A percentile compares a stretch with the other conserved stretches of the same genome.
phyloP scores from a whole-genome alignment of 35 echinoderm and acorn worm genomes.

The Hemicentrotus pulcherrimus region DNA sequence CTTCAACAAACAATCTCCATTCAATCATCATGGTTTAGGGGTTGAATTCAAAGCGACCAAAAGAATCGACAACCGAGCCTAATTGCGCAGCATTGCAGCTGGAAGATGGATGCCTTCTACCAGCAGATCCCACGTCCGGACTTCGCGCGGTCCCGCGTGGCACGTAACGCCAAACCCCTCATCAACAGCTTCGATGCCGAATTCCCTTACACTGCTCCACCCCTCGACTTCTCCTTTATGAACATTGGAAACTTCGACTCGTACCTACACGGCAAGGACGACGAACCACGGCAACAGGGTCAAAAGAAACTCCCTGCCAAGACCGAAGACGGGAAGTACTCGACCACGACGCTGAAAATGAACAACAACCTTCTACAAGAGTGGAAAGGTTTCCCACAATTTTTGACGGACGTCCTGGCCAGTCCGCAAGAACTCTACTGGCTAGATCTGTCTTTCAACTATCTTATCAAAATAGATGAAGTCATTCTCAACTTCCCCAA shows the following conservation, averaged over 20 bases:
- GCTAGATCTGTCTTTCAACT: slow-evolving; percentile 92
- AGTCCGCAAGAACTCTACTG: slow-evolving; percentile 72
- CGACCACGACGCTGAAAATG: slow-evolving; percentile 71
- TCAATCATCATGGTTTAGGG: not conserved
- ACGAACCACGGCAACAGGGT: slow-evolving; percentile 56
- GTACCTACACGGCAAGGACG: slow-evolving; percentile 53
- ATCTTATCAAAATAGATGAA: slow-evolving; percentile 69
- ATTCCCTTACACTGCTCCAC: slow-evolving; percentile 69
- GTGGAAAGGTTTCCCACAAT: slow-evolving; percentile 76
- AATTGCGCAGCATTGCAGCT: not conserved
- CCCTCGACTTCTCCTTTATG: slow-evolving; percentile 87
- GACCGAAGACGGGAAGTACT: slow-evolving; percentile 75
- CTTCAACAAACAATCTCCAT: too few species aligned
- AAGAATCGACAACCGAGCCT: too few species aligned
- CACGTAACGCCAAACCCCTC: slow-evolving; percentile 19
- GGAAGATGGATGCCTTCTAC: slow-evolving; percentile 43
- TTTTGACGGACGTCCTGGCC: slow-evolving; percentile 56
- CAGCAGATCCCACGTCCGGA: slow-evolving; percentile 20
- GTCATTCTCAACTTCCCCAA: slow-evolving; percentile 77
- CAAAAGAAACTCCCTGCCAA: slow-evolving; percentile 54
- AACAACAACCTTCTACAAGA: slow-evolving; percentile 89
- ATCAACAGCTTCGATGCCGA: slow-evolving; percentile 44
- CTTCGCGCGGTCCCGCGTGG: not conserved
- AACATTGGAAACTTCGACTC: slow-evolving; percentile 67
- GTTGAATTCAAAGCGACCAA: not conserved